Percentiles rank a stretch among this genome's conserved stretches.
These are phyloP conservation scores for Nixonia krombeini DNA, from an alignment of 1,140 invertebrate species.

Conservation along the genomic window DNA sequence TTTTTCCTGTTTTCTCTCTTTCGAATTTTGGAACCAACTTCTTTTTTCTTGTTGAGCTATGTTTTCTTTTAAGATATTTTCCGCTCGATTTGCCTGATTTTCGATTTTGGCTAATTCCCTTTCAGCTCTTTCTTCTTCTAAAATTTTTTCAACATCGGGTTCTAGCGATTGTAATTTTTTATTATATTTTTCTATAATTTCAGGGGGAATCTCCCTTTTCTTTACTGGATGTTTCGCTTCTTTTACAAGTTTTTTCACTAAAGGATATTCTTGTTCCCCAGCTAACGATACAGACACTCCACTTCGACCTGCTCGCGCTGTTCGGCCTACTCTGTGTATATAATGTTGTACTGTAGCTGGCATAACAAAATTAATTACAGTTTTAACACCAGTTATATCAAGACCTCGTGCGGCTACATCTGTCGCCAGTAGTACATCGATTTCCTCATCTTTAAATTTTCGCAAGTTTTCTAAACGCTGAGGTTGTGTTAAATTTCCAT, in stretches of 20 bases:
- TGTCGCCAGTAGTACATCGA: constrained; percentile 94
- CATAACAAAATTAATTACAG: constrained; percentile 97
- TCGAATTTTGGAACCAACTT: constrained; percentile 73
- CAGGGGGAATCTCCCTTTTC: constrained; percentile 86
- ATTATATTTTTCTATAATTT: constrained; percentile 91
- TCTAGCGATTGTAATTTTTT: constrained; percentile 82
- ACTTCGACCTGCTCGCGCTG: constrained; percentile 91
- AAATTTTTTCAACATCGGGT: constrained; percentile 83
- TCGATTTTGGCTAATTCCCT: constrained; percentile 86
- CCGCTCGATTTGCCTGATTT: constrained; percentile 85
- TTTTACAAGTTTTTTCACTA: constrained; percentile 94
- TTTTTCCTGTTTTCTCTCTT: constrained; percentile 85
- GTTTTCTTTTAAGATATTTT: constrained; percentile 79
- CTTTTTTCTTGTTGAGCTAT: constrained; percentile 66
- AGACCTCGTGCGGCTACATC: constrained; percentile 97
- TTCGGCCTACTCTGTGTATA: constrained; percentile 86
- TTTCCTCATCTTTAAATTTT: constrained; percentile 89
- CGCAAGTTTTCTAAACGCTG: constrained; percentile 91
- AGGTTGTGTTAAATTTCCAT: constrained; percentile 95
- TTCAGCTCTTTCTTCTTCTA: constrained; percentile 89
- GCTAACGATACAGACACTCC: constrained; percentile 95
- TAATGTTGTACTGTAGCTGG: constrained; percentile 95
- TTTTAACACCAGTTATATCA: constrained; percentile 96
- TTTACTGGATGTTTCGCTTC: constrained; percentile 89
- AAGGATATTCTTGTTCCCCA: constrained; percentile 89